Evolutionary conservation across 2,888 invertebrate species (phyloP), one percentile per base, ranked within the genome.

Genomic region (Cacoxenus indagator): DNA sequence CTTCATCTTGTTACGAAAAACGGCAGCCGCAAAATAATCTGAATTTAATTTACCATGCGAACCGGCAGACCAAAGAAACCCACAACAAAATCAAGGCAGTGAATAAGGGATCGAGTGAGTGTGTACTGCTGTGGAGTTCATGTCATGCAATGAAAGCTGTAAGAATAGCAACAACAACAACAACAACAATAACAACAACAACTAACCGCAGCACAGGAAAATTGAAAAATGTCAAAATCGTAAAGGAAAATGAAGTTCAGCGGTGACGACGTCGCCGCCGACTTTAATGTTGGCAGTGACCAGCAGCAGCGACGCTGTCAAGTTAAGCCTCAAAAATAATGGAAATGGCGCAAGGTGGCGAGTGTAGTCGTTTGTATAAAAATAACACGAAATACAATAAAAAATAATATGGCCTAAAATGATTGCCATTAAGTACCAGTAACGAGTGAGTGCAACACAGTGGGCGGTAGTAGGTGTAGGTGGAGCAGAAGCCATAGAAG

Each of bases 181-280:
- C 19, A 64, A 64, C n/a, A 65, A 55, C 69, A 67, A 37, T 29
- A 64, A 43, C 27, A 67, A 62, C 48, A 73, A 71, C 43, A 31
- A 65, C 73, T 45, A 62, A 62, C 61, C 61, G 22, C 61, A 62
- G 45, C 24, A 62, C 65, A 73, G 64, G 68, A 71, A 78, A 77
- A 77, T 74, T 76, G 74, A 77, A 74, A 77, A 80, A 80, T 80
- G 82, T 81, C 80, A 80, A 80, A 81, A 80, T 71, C 73, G 77
- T 67, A 70, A 70, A 75, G 26, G 64, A 75, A 82, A 82, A 76
- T 75, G 72, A 78, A 73, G 73, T 73, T 75, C 70, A 68, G 37
- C 45, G 57, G 70, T 71, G 68, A 71, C 17, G n/a, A 22, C 24
- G 22, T 19, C 51, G 22, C 9, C 51, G 22, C 17, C 22, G 8